These are phyloP conservation scores for Cynopterus sphinx DNA, from an alignment of 2,797 vertebrate species.

Conservation along the genomic window DNA sequence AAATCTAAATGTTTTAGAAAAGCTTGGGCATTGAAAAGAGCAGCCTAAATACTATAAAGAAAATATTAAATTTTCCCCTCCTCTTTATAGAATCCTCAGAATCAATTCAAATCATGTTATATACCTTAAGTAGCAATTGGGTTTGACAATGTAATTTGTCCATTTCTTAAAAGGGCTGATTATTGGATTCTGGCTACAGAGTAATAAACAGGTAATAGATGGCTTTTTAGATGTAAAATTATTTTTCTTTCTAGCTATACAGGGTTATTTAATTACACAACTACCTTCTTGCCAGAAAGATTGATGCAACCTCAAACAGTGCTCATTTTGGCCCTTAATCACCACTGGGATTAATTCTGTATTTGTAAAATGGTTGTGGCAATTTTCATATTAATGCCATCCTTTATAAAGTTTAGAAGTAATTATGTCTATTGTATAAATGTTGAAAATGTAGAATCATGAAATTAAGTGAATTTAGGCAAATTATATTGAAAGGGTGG, in stretches of 20 bases:
- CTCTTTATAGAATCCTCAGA: constrained; percentile 12
- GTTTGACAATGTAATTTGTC: constrained; percentile 59
- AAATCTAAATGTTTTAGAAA: constrained; percentile 27
- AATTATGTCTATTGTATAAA: not conserved
- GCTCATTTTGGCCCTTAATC: not conserved
- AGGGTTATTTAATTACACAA: constrained; percentile 63
- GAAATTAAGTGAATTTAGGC: constrained; percentile 28
- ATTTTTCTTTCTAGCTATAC: constrained; percentile 56
- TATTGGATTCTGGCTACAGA: constrained; percentile 63
- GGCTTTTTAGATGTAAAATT: constrained; percentile 62
- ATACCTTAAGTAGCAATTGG: constrained; percentile 29
- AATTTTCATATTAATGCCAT: constrained; percentile 5
- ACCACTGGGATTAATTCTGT: not conserved
- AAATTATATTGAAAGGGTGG: not conserved
- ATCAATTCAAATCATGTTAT: constrained; percentile 61
- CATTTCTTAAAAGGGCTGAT: constrained; percentile 44
- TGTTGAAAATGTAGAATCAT: constrained; percentile 35
- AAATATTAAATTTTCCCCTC: not conserved
- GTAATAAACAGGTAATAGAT: constrained; percentile 57
- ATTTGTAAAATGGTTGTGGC: constrained; percentile 17
- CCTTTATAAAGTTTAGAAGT: constrained; percentile 18
- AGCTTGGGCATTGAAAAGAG: not conserved
- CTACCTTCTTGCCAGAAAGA: constrained; percentile 55
- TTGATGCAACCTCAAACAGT: not conserved
- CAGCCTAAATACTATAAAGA: not conserved